These are phyloP conservation scores for Aptenodytes forsteri DNA, from an alignment of 2,113 vertebrate species.

Conservation along the genomic window DNA sequence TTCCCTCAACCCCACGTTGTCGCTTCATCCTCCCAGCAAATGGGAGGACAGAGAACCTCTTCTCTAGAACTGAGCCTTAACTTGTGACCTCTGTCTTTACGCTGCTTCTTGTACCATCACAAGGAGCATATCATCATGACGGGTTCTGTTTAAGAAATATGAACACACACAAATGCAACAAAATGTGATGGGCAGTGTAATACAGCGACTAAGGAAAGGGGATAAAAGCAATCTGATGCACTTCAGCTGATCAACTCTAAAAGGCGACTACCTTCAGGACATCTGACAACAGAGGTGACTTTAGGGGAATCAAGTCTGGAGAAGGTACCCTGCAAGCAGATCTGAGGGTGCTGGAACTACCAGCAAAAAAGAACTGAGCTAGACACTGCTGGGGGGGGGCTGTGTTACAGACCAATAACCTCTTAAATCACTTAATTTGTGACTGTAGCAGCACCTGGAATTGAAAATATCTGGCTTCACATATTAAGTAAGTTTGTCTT, in stretches of 20 bases:
- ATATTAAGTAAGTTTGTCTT: neutral
- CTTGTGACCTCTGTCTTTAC: neutral
- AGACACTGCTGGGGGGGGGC: neutral
- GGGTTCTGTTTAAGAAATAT: neutral
- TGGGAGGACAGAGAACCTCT: neutral
- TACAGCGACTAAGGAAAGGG: neutral
- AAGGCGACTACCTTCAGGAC: neutral
- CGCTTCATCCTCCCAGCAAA: neutral
- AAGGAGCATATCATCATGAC: rapidly evolving
- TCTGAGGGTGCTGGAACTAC: neutral
- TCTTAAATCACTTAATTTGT: neutral
- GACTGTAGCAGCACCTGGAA: neutral
- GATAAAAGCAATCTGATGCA: neutral
- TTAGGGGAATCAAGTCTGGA: neutral
- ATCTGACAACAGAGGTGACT: neutral
- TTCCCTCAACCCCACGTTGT: rapidly evolving
- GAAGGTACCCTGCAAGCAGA: neutral
- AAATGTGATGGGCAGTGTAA: rapidly evolving
- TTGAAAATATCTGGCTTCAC: neutral
- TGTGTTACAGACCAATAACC: neutral
- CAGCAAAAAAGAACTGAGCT: neutral
- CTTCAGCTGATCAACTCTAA: neutral
- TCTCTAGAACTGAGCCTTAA: neutral
- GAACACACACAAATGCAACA: neutral
- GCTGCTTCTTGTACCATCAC: neutral